Conservation (phyloP, 2,888 invertebrate genomes). For the Dicyrtoma fusca region DNA sequence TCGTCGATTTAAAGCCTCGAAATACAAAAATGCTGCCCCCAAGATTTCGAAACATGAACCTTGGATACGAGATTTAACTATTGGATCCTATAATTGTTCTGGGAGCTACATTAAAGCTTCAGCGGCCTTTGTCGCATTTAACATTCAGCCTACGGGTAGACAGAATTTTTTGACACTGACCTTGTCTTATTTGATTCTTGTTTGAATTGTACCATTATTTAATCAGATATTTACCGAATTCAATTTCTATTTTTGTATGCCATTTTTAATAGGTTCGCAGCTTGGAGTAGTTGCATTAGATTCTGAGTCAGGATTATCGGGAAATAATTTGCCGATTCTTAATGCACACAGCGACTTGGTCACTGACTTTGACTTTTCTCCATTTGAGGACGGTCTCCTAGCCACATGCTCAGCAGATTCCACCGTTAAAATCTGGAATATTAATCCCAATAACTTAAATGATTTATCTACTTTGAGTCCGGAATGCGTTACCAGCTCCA, state of each 20-base stretch:
- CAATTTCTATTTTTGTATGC: too few relatives aligned
- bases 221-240: neutral
- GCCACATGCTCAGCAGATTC: conserved; percentile 73
- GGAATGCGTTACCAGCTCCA: conserved; percentile 79
- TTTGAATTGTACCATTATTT: neutral
- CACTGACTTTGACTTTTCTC: conserved; percentile 93
- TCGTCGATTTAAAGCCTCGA: conserved; percentile 96
- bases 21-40: conserved; percentile 97
- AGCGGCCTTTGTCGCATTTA: conserved; percentile 91
- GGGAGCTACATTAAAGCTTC: conserved; percentile 94
- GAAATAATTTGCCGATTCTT: conserved; percentile 75
- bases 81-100: conserved; percentile 90
- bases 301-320: conserved; percentile 85
- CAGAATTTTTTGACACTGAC: neutral
- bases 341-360: conserved; percentile 88
- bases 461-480: conserved; percentile 52
- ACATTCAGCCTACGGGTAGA: conserved; percentile 84
- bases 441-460: conserved; percentile 43
- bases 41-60: conserved; percentile 94
- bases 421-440: conserved; percentile 59
- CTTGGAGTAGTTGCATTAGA: conserved; percentile 85
- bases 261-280: conserved; percentile 71
- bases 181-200: too few relatives aligned
- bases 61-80: conserved; percentile 79
- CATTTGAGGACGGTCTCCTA: conserved; percentile 89